phyloP scores from a whole-genome alignment of 2,888 invertebrate species.

The Dynastes hyllus region DNA sequence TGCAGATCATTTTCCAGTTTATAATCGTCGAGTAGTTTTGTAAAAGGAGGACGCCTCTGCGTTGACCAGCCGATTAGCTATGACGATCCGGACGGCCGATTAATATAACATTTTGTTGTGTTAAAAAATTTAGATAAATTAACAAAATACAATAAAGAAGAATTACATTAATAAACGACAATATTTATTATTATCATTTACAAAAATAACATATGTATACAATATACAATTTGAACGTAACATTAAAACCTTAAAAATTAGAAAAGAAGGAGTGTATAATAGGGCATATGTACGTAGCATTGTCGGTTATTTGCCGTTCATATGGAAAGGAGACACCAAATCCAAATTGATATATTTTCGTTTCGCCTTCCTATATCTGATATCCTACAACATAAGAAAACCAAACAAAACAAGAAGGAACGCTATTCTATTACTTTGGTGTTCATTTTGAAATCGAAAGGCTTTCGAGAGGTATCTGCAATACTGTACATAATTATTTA shows the following conservation, averaged over 20 bases:
- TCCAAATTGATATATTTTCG: constrained; percentile 61
- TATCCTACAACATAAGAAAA: constrained; percentile 63
- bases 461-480: no score
- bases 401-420: constrained; percentile 2
- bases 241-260: constrained; percentile 47
- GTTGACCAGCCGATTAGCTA: no score
- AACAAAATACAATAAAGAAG: neutral
- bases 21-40: no score
- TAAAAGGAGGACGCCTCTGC: no score
- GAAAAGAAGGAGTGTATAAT: constrained; percentile 16
- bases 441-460: no score
- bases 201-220: constrained; percentile 50
- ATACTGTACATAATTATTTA: no score
- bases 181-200: constrained; percentile 51
- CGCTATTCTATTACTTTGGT: no score
- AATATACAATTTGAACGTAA: constrained; percentile 50
- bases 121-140: no score
- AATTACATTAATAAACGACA: neutral
- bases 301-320: constrained; percentile 34
- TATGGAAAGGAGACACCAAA: constrained; percentile 45
- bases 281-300: neutral
- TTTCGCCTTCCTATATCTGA: constrained; percentile 66
- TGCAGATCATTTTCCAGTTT: no score
- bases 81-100: no score
- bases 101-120: no score